Evolutionary conservation across 2,113 vertebrate genomes (phyloP).

Genomic region (Dryoscopus gambensis): DNA sequence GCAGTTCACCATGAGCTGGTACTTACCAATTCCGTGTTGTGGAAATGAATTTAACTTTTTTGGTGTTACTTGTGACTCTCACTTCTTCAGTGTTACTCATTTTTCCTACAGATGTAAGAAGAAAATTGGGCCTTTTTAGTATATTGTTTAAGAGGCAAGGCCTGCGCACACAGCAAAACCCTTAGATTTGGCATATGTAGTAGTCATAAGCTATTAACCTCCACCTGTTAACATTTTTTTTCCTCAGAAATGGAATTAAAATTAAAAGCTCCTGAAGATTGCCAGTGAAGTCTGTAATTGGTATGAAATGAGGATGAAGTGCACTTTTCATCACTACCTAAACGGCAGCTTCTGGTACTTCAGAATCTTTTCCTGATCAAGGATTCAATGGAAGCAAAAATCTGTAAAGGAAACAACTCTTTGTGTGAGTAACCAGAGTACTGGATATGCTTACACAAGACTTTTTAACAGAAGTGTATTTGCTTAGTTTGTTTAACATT

Average conservation of each 20-base stretch:
- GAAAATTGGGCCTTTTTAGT: background rate
- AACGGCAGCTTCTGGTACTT: background rate
- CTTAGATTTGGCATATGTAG: background rate
- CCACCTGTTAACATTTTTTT: background rate
- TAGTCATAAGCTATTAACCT: background rate
- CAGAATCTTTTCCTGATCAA: background rate
- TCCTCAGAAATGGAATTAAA: background rate
- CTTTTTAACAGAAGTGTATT: background rate
- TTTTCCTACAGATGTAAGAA: background rate
- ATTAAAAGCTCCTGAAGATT: background rate
- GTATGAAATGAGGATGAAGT: background rate
- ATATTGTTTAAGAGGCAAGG: background rate
- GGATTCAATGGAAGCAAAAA: background rate
- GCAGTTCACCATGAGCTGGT: background rate
- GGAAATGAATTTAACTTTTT: background rate
- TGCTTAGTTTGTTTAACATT: background rate
- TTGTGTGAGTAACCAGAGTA: background rate
- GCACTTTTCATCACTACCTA: background rate
- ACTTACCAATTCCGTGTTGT: background rate
- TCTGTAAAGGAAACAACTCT: background rate
- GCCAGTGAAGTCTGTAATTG: background rate
- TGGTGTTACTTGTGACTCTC: background rate
- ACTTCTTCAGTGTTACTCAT: background rate
- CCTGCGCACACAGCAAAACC: background rate
- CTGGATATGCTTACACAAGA: rapidly evolving